Evolutionary conservation across 2,797 vertebrate species (phyloP).

Genomic region (Melanotaenia trifasciata): DNA sequence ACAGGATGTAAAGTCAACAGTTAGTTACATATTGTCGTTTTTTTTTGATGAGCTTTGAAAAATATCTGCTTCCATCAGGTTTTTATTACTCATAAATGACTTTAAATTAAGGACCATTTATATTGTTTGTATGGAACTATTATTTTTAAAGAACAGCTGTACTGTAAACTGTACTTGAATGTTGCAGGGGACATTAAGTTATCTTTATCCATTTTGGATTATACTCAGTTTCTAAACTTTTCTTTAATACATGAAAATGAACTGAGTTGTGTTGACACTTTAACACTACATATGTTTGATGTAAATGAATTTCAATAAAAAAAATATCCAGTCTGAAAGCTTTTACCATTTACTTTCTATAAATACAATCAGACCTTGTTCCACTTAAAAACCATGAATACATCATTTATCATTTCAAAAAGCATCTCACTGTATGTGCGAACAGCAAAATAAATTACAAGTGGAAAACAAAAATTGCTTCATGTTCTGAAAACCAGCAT

Average conservation of each 20-base stretch:
- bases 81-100: neutral
- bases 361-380: slow-evolving; percentile 5
- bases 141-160: neutral
- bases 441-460: slow-evolving; percentile 1
- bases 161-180: slow-evolving; percentile 34
- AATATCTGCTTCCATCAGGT: neutral
- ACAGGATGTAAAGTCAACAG: too few relatives aligned
- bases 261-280: slow-evolving; percentile 14
- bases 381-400: neutral
- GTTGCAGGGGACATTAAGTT: slow-evolving; percentile 2
- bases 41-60: neutral
- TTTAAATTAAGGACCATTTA: slow-evolving; percentile 26
- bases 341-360: neutral
- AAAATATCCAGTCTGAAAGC: neutral
- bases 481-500: neutral
- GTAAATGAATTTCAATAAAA: slow-evolving; percentile 38
- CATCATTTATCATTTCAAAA: neutral
- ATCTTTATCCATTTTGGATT: slow-evolving; percentile 9
- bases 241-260: too few relatives aligned
- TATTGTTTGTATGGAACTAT: neutral
- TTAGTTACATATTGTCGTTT: too few relatives aligned
- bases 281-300: slow-evolving; percentile 26
- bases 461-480: neutral
- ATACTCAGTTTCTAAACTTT: neutral
- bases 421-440: neutral